Base-by-base conservation (phyloP, 2,888 invertebrate species). In the Ormyrus labotus region DNA sequence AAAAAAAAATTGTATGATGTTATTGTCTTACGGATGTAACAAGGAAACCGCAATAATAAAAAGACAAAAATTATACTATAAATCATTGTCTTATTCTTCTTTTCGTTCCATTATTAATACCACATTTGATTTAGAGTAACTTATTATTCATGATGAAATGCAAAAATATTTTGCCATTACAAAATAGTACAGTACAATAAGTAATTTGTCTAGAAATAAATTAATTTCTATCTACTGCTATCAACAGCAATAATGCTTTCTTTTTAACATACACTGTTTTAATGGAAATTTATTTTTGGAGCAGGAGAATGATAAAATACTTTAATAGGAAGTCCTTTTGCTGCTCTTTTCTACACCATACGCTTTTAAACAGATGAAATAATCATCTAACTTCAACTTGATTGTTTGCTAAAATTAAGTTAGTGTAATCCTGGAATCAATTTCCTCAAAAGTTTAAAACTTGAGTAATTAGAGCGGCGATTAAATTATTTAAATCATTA, bases 1-100 rank as follows among this genome's bases (percentile, higher is more conserved):
- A 34, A 34, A 34, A 34, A 34, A 34, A 74, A 81, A 75, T 85
- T 88, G 87, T 89, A 87, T 88, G 86, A 88, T 88, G 88, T 87
- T 87, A 86, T 85, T 87, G 83, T 86, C 84, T 86, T 83, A 65
- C 64, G 67, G 71, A 84, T 85, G 85, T 87, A 86, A 87, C 85
- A 85, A 87, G 84, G 85, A 86, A 86, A 85, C 75, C 84, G 84
- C 84, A 86, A 83, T 83, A 84, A 81, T 84, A 86, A 85, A 34
- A 85, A 85, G 57, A 65, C 64, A 74, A 78, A 75, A 81, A 81
- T 73, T 77, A 78, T 78, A 78, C 69, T 58, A 77, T 77, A 71
- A 71, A 0, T 57, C 34, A 13, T 55, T 61, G 53, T 34, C 34
- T 34, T 34, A 34, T 47, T 47, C 51, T 34, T 75, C 34, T 45